Evolutionary conservation across 2,888 invertebrate genomes (phyloP).

Genomic region (Cosmorhoe ocellata): DNA sequence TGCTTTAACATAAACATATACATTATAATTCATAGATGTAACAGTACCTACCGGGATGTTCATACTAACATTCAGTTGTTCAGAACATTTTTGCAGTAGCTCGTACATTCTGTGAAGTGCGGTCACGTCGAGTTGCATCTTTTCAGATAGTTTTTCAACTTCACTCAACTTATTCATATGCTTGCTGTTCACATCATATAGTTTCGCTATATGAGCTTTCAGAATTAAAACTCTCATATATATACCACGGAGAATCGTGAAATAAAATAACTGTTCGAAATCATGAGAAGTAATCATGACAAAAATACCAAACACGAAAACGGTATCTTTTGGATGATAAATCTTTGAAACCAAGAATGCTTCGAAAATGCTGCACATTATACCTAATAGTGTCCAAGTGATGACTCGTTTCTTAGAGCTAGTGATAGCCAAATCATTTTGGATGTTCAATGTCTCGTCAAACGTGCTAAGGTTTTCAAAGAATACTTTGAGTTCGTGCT

Average conservation of each 20-base stretch:
- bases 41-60: constrained; percentile 54
- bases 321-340: not conserved
- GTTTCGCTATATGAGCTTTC: constrained; percentile 53
- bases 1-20: not conserved
- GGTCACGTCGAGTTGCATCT: constrained; percentile 48
- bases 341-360: constrained; percentile 2
- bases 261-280: constrained; percentile 53
- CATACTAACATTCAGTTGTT: constrained; percentile 60
- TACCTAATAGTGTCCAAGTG: constrained; percentile 35
- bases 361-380: constrained; percentile 43
- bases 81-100: constrained; percentile 57
- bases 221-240: constrained; percentile 51
- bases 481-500: constrained; percentile 42
- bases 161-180: constrained; percentile 31
- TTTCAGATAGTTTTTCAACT: constrained; percentile 51
- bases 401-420: constrained; percentile 34
- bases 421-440: constrained; percentile 39
- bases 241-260: constrained; percentile 47
- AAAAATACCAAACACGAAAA: not conserved
- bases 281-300: constrained; percentile 51
- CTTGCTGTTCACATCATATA: constrained; percentile 35
- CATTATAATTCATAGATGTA: not conserved
- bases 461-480: constrained; percentile 49
- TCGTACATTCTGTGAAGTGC: constrained; percentile 60
- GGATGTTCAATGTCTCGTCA: constrained; percentile 54